These are phyloP conservation scores for Anomalospiza imberbis DNA, from an alignment of 2,797 vertebrate species.

Conservation along the genomic window DNA sequence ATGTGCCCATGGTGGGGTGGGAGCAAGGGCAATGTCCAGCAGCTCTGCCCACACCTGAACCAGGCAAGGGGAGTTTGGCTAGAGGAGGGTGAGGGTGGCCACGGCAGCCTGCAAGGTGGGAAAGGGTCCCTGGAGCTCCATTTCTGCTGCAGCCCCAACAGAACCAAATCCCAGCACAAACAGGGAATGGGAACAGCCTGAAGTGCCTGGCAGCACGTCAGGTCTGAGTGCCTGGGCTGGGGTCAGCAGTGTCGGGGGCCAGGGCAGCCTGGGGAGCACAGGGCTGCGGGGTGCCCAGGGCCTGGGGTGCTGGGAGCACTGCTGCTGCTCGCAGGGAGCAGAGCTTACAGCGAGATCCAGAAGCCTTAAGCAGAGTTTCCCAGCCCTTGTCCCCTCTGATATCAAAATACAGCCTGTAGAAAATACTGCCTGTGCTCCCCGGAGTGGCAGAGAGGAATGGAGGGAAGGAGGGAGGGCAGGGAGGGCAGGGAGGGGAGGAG, in stretches of 20 bases:
- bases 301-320: background rate
- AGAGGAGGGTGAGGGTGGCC: background rate
- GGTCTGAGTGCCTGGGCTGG: accelerated
- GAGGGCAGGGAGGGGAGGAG: background rate
- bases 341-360: background rate
- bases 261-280: background rate
- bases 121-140: background rate
- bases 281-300: background rate
- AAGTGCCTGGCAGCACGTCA: accelerated
- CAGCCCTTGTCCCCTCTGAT: background rate
- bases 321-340: background rate
- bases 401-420: background rate
- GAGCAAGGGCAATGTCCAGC: background rate
- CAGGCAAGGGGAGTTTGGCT: background rate
- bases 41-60: background rate
- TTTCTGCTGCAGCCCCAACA: background rate
- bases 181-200: background rate
- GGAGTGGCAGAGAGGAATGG: background rate
- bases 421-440: accelerated
- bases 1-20: background rate
- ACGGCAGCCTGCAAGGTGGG: background rate
- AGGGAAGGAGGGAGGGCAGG: background rate
- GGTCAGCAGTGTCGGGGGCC: background rate
- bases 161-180: background rate
- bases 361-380: background rate